phyloP scores from a whole-genome alignment of 2,888 invertebrate genomes.

The Lymantria dispar region DNA sequence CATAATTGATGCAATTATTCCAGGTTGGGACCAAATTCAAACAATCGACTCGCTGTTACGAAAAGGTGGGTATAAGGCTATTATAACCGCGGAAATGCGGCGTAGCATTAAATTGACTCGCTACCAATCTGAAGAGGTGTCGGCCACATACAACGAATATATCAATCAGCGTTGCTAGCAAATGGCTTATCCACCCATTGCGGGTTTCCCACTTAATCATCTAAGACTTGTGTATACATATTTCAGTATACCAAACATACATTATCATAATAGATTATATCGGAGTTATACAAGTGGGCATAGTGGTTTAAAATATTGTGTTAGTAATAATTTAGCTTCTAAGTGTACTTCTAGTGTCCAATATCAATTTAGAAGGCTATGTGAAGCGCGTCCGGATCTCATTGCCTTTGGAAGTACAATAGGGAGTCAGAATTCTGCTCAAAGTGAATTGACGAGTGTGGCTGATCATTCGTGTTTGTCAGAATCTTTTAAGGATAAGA shows the following conservation, averaged over 20 bases:
- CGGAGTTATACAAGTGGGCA: slow-evolving; percentile 32
- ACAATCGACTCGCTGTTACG: slow-evolving; percentile 98
- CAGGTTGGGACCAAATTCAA: slow-evolving; percentile 99
- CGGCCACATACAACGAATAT: slow-evolving; percentile 93
- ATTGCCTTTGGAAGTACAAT: slow-evolving; percentile 34
- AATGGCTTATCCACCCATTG: slow-evolving; percentile 73
- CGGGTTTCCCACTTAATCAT: slow-evolving; percentile 19
- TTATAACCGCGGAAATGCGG: slow-evolving; percentile 93
- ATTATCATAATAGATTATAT: slow-evolving; percentile 30
- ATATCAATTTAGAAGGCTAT: slow-evolving; percentile 32
- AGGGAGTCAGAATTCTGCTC: slow-evolving; percentile 58
- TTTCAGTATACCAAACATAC: slow-evolving; percentile 24
- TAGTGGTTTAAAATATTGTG: slow-evolving; percentile 37
- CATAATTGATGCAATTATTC: slow-evolving; percentile 17
- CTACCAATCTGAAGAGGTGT: slow-evolving; percentile 98
- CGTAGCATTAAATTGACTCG: slow-evolving; percentile 96
- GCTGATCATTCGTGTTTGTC: slow-evolving; percentile 30
- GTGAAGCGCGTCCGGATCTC: slow-evolving; percentile 19
- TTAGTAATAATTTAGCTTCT: slow-evolving; percentile 59
- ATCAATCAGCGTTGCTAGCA: slow-evolving; percentile 89
- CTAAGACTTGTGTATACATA: slow-evolving; percentile 31
- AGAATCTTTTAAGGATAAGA: slow-evolving; percentile 41
- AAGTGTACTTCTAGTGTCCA: slow-evolving; percentile 64
- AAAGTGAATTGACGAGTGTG: slow-evolving; percentile 52
- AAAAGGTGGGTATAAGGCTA: slow-evolving; percentile 97